Evolutionary conservation across 64 coral and sea anemone genomes (phyloP), one percentile per base, ranked within the genome.

Genomic region (Pocillopora verrucosa): DNA sequence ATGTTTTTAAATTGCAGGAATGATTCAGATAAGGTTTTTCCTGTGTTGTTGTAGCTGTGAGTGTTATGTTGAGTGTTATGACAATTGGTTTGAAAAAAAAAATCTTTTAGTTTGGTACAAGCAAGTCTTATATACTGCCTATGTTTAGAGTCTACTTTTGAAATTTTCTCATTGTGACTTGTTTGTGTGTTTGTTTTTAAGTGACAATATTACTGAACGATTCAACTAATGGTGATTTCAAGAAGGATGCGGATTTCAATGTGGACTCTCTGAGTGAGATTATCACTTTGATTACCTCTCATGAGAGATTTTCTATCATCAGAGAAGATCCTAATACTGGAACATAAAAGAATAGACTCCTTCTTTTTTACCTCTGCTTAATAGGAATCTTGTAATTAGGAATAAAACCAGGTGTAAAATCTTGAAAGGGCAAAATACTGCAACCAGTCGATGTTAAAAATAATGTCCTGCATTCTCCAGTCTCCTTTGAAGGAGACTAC

Each of bases 161-260:
- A 35, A 12, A 56, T 36, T 86, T 17, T 69, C 16, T 1, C 14
- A 56, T 67, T 14, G 41, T 67, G 26, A 67, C 13, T 16, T 22
- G 20, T 58, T 36, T 87, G 65, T 89, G 26, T 56, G 13, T 30
- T 83, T 30, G 79, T 85, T 62, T 78, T 65, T 64, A 69, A 99
- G 97, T 95, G 13, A 99, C 97, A 61, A 65, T 99, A 60, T 45
- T 99, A 24, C n/a, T 99, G 11, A 99, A 99, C 73, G 93, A 99
- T 79, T 70, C 70, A 15, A 91, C 77, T 30, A 99, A 95, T 89
- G 80, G 72, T 0, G 77, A 86, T 35, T 93, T 84, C 89, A 93
- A 93, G 77, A 89, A 93, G 41, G 24, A 85, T 58, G 90, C 97
- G 76, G 97, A 99, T 79, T 95, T 93, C 78, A 99, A 91, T 87